Conservation (phyloP, 2,888 invertebrate genomes). For the Agrochola lychnidis region DNA sequence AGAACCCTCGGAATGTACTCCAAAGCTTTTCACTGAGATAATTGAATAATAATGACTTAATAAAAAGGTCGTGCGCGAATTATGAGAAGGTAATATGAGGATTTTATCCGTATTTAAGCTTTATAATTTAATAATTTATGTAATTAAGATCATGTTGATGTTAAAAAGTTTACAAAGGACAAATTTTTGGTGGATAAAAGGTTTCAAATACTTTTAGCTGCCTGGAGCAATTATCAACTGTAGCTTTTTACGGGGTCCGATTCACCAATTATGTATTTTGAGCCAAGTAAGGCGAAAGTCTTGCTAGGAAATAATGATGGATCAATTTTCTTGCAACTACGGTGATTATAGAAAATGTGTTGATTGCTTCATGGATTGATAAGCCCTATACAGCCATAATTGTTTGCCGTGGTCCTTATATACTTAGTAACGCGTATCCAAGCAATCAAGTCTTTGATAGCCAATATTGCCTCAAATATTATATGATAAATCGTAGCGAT, state of each 20-base stretch:
- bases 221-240: slow-evolving; percentile 5
- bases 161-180: neutral
- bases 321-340: slow-evolving; percentile 4
- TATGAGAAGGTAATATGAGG: slow-evolving; percentile 12
- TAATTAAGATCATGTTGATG: slow-evolving; percentile 12
- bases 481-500: slow-evolving; percentile 29
- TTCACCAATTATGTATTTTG: slow-evolving; percentile 27
- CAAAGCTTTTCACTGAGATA: slow-evolving; percentile 36
- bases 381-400: neutral
- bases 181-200: neutral
- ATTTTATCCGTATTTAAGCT: slow-evolving; percentile 8
- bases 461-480: slow-evolving; percentile 31
- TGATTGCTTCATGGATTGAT: neutral
- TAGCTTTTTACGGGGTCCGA: neutral
- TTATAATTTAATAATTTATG: neutral
- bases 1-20: slow-evolving; percentile 37
- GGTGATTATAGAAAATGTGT: neutral
- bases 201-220: neutral
- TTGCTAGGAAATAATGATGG: neutral
- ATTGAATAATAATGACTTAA: slow-evolving; percentile 51
- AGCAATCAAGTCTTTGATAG: slow-evolving; percentile 26
- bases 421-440: neutral
- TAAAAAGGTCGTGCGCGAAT: slow-evolving; percentile 13
- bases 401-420: slow-evolving; percentile 8
- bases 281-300: neutral